Conservation (phyloP, 2,888 invertebrate genomes). For the Tricholauxania praeusta region DNA sequence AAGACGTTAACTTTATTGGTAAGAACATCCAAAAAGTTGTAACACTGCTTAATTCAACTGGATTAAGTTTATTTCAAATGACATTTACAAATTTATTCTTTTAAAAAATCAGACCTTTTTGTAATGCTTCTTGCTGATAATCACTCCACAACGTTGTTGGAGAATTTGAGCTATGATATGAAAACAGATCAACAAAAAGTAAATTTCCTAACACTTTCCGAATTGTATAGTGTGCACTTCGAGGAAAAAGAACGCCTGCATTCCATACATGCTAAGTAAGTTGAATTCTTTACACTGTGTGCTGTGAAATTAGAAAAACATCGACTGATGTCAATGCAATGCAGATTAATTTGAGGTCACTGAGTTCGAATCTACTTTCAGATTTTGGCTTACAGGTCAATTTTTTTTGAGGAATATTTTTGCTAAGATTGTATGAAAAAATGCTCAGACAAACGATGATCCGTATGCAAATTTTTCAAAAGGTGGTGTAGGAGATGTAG, state of each 20-base stretch:
- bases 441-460: background rate
- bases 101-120: conserved; percentile 56
- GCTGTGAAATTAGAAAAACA: too few relatives aligned
- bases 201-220: conserved; percentile 63
- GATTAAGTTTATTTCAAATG: conserved; percentile 15
- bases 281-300: conserved; percentile 8
- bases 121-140: conserved; percentile 59
- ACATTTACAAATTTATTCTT: background rate
- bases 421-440: background rate
- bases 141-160: conserved; percentile 54
- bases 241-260: conserved; percentile 57
- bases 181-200: conserved; percentile 63
- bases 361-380: too few relatives aligned
- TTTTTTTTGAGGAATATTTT: background rate
- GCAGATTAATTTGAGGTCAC: too few relatives aligned
- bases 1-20: conserved; percentile 64
- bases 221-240: conserved; percentile 63
- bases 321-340: too few relatives aligned
- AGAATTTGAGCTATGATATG: conserved; percentile 58
- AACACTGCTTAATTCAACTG: too few relatives aligned
- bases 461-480: too few relatives aligned
- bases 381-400: background rate
- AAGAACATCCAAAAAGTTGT: conserved; percentile 24
- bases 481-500: too few relatives aligned
- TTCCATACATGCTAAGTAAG: conserved; percentile 58